A percentile compares a stretch with the other conserved stretches of the same genome.
These are phyloP conservation scores for Cenopis cana DNA, from an alignment of 2,888 invertebrate species.

Conservation along the genomic window DNA sequence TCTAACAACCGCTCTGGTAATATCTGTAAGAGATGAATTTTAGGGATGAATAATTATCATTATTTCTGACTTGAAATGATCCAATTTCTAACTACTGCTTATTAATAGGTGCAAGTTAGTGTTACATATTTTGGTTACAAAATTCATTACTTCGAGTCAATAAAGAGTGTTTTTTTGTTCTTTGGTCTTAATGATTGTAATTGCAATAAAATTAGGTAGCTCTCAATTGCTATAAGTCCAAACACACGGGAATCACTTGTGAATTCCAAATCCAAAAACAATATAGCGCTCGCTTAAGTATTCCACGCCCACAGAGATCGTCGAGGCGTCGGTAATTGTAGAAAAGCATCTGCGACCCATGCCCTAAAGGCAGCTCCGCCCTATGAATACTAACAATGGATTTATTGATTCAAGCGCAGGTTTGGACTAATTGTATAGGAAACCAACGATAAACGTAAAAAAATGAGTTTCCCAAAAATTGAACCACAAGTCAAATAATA, in stretches of 20 bases:
- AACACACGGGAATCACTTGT: neutral
- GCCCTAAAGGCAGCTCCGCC: constrained; percentile 56
- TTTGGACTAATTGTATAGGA: constrained; percentile 22
- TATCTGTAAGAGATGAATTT: no score
- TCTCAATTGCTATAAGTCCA: neutral
- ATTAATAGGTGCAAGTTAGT: no score
- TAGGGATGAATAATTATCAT: no score
- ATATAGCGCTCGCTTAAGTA: constrained; percentile 33
- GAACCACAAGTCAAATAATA: no score
- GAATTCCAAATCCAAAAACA: constrained; percentile 20
- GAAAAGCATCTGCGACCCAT: constrained; percentile 57
- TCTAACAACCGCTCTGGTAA: no score
- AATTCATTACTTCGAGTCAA: no score
- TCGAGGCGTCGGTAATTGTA: constrained; percentile 52
- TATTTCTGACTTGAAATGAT: no score
- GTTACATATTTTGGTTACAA: no score
- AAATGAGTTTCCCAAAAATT: no score
- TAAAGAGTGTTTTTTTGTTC: no score
- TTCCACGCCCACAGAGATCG: constrained; percentile 49
- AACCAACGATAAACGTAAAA: neutral
- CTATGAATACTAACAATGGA: constrained; percentile 60
- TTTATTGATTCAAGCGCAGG: constrained; percentile 26
- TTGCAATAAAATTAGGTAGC: neutral
- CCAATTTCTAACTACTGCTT: no score
- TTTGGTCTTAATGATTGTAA: no score